A percentile compares a stretch with the other conserved stretches of the same genome.
These are phyloP conservation scores for Astyanax mexicanus DNA, from an alignment of 2,797 vertebrate genomes.

Conservation along the genomic window DNA sequence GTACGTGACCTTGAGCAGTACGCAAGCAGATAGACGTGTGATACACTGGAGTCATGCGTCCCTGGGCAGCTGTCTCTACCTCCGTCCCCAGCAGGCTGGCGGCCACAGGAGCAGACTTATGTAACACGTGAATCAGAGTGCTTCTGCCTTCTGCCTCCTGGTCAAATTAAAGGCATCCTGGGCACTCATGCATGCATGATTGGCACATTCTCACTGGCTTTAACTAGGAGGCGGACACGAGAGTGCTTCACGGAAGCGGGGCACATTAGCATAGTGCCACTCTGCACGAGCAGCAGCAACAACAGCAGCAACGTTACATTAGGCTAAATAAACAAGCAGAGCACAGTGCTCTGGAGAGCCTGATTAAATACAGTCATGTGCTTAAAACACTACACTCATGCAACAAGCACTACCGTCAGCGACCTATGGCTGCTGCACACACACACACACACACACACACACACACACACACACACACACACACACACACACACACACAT, in stretches of 20 bases:
- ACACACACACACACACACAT: conserved; percentile 5
- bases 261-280: conserved; percentile 4
- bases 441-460: neutral
- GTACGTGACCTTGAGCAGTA: conserved; percentile 14
- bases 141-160: conserved; percentile 17
- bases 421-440: neutral
- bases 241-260: conserved; percentile 10
- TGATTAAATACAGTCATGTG: conserved; percentile 10
- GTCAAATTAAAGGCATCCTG: conserved; percentile 32
- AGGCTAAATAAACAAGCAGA: conserved; percentile 1
- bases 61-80: conserved; percentile 1
- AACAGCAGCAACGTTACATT: neutral
- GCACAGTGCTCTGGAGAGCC: neutral
- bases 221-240: conserved; percentile 13
- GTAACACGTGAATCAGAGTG: conserved; percentile 37
- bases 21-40: conserved; percentile 1
- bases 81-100: conserved; percentile 12
- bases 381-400: neutral
- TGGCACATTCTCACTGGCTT: conserved; percentile 17
- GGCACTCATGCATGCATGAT: neutral
- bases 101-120: conserved; percentile 1
- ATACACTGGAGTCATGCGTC: conserved; percentile 13
- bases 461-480: neutral
- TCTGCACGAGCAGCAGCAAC: neutral
- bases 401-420: conserved; percentile 8